A percentile compares a stretch with the other conserved stretches of the same genome.
Conservation (phyloP, 2,113 vertebrate species). For the Rhinolophus ferrumequinum region DNA sequence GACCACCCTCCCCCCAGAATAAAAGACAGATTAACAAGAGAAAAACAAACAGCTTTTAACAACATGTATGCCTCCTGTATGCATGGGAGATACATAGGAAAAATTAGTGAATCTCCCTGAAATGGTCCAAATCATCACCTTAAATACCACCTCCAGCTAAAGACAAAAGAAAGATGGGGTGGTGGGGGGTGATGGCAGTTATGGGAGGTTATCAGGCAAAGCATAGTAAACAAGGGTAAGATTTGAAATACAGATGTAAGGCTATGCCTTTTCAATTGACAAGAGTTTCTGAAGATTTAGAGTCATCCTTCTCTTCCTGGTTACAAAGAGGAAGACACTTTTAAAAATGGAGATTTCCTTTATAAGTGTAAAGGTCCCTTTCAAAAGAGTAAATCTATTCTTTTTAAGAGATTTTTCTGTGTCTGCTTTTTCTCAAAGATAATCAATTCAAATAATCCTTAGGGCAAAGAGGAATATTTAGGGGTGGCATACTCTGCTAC, state of each 20-base stretch:
- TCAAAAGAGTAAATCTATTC: background rate
- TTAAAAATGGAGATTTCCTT: background rate
- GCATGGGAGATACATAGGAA: background rate
- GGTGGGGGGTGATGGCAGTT: background rate
- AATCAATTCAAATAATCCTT: background rate
- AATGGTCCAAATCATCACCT: background rate
- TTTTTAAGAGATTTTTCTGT: background rate
- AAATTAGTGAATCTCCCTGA: background rate
- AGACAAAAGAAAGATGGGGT: background rate
- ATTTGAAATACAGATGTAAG: background rate
- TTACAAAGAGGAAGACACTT: background rate
- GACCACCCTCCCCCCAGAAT: background rate
- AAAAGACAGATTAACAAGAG: background rate
- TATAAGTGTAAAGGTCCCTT: background rate
- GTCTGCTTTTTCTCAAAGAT: background rate
- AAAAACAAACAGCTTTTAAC: background rate
- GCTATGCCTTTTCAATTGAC: background rate
- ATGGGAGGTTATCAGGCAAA: background rate
- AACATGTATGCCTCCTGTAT: background rate
- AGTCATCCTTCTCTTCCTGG: background rate
- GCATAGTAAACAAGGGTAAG: background rate
- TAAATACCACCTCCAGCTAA: background rate
- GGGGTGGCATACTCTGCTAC: background rate
- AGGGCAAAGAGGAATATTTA: background rate
- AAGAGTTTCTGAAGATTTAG: background rate